Percentiles rank a stretch among this genome's conserved stretches.
Conservation (phyloP, 2,888 invertebrate genomes). For the Eulithis prunata region DNA sequence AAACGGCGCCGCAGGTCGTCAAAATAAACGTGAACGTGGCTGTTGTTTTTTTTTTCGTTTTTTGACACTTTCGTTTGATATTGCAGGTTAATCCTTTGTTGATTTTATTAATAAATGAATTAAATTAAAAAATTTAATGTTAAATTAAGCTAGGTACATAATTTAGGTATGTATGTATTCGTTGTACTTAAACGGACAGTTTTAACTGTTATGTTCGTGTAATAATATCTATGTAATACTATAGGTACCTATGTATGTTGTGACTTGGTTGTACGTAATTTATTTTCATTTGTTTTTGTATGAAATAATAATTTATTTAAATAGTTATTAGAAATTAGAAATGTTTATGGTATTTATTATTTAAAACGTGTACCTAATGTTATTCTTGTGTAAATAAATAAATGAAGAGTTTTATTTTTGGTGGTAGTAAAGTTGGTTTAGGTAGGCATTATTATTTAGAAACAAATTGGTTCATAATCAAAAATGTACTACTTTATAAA, state of each 20-base stretch:
- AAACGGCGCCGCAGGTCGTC: too few relatives aligned
- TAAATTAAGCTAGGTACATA: too few relatives aligned
- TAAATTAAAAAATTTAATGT: too few relatives aligned
- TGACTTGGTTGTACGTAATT: slow-evolving; percentile 9
- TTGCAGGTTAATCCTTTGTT: too few relatives aligned
- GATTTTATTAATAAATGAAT: too few relatives aligned
- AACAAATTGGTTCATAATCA: too few relatives aligned
- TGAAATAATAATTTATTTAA: not conserved
- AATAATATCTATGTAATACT: not conserved
- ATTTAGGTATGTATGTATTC: not conserved
- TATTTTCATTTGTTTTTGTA: slow-evolving; percentile 9
- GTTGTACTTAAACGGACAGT: slow-evolving; percentile 19
- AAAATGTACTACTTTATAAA: not conserved
- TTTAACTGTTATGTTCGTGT: slow-evolving; percentile 26
- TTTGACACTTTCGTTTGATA: too few relatives aligned
- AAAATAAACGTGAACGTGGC: too few relatives aligned
- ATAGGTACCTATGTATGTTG: too few relatives aligned
- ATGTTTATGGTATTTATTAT: slow-evolving; percentile 5
- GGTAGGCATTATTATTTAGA: not conserved
- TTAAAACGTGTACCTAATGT: slow-evolving; percentile 33
- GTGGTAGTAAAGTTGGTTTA: slow-evolving; percentile 8
- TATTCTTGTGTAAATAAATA: slow-evolving; percentile 36
- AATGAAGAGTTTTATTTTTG: slow-evolving; percentile 8
- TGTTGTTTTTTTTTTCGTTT: too few relatives aligned
- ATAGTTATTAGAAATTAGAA: slow-evolving; percentile 8